Percentiles rank a stretch among this genome's conserved stretches.
phyloP scores from a whole-genome alignment of 2,113 vertebrate genomes.

The Pedetes capensis region DNA sequence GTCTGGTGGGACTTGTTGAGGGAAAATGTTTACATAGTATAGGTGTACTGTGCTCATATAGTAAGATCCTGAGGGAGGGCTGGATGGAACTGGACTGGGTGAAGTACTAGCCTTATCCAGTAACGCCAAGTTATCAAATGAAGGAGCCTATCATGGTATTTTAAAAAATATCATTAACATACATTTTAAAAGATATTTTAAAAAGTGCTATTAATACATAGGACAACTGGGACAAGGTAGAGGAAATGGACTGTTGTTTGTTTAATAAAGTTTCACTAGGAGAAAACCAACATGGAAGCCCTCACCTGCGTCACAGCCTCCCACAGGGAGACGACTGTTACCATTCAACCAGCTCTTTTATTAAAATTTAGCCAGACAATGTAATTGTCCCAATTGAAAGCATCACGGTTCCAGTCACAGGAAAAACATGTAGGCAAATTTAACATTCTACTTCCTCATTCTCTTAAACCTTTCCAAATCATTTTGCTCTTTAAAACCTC shows the following conservation, averaged over 20 bases:
- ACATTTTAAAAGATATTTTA: neutral
- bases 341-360: neutral
- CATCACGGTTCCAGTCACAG: neutral
- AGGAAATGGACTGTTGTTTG: neutral
- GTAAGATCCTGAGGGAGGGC: neutral
- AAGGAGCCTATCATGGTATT: neutral
- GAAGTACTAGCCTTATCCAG: neutral
- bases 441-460: neutral
- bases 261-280: neutral
- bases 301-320: neutral
- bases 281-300: neutral
- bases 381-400: neutral
- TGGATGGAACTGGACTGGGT: neutral
- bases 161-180: neutral
- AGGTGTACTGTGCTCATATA: neutral
- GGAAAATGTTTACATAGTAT: neutral
- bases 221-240: neutral
- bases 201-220: neutral
- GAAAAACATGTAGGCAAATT: neutral
- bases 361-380: neutral
- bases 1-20: neutral
- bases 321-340: neutral
- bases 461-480: neutral
- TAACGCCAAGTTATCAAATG: neutral
- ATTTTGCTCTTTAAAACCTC: conserved; percentile 31